phyloP scores from a whole-genome alignment of 2,113 vertebrate species.

The Chloropsis hardwickii region DNA sequence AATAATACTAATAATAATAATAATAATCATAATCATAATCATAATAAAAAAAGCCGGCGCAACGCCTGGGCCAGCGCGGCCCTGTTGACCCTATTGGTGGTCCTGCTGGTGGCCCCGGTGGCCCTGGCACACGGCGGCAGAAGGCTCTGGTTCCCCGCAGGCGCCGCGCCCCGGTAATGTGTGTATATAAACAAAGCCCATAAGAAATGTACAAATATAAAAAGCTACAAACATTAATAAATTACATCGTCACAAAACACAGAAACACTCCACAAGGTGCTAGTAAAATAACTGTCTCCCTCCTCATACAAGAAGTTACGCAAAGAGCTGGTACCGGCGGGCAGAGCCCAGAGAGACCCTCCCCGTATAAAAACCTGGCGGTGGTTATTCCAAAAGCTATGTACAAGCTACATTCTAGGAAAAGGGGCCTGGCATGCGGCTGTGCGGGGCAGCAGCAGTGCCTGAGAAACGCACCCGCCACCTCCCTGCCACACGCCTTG shows the following conservation, averaged over 20 bases:
- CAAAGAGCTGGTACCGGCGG: conserved; percentile 86
- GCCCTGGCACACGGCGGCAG: neutral
- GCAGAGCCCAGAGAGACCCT: conserved; percentile 75
- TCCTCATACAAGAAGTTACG: conserved; percentile 87
- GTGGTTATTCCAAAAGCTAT: conserved; percentile 92
- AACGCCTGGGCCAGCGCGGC: conserved; percentile 47
- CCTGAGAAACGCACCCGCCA: conserved; percentile 80
- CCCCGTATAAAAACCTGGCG: conserved; percentile 87
- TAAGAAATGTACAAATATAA: conserved; percentile 99
- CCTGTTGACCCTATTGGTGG: neutral
- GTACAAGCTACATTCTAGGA: conserved; percentile 99
- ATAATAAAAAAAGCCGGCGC: conserved; percentile 72
- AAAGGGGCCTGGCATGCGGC: conserved; percentile 79
- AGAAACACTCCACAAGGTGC: conserved; percentile 99
- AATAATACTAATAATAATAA: conserved; percentile 46
- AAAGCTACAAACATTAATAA: conserved; percentile 99
- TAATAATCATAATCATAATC: conserved; percentile 74
- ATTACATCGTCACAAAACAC: conserved; percentile 99
- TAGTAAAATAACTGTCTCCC: conserved; percentile 95
- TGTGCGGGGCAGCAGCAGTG: conserved; percentile 73
- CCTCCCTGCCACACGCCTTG: neutral
- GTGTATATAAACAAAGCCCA: conserved; percentile 93
- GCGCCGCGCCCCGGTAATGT: conserved; percentile 85
- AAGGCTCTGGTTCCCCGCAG: conserved; percentile 51
- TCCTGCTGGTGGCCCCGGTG: neutral